phyloP scores from a whole-genome alignment of 2,888 invertebrate genomes.

The Nomada lathburiana region DNA sequence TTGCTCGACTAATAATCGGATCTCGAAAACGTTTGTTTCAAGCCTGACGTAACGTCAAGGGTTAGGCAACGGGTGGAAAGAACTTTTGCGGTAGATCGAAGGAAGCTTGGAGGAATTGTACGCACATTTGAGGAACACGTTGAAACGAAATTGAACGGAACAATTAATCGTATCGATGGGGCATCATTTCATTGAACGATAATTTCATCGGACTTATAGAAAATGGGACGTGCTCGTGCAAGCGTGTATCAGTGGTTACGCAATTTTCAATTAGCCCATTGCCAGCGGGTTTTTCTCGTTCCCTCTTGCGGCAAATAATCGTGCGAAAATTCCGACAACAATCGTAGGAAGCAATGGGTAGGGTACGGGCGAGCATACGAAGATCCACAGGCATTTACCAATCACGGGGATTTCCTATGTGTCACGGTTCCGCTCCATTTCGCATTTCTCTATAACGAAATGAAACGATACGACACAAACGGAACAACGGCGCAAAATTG shows the following conservation, averaged over 20 bases:
- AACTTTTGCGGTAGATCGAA: too few species aligned
- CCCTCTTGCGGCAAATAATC: conserved; percentile 57
- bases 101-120: background rate
- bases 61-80: too few species aligned
- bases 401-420: conserved; percentile 61
- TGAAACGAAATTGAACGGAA: background rate
- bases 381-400: conserved; percentile 50
- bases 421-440: conserved; percentile 69
- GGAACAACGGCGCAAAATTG: background rate
- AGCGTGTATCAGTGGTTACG: conserved; percentile 51
- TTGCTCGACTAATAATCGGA: too few species aligned
- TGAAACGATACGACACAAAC: background rate
- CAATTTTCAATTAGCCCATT: conserved; percentile 64
- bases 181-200: background rate
- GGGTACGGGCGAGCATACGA: conserved; percentile 38
- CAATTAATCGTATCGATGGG: background rate
- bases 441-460: background rate
- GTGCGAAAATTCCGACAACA: conserved; percentile 69
- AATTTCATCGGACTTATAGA: conserved; percentile 35
- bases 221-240: conserved; percentile 63
- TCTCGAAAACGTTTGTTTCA: background rate
- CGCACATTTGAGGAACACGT: background rate
- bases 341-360: conserved; percentile 66
- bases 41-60: background rate
- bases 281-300: conserved; percentile 58